Base-by-base conservation (phyloP, 2,113 vertebrate genomes). In the Lates calcarifer region DNA sequence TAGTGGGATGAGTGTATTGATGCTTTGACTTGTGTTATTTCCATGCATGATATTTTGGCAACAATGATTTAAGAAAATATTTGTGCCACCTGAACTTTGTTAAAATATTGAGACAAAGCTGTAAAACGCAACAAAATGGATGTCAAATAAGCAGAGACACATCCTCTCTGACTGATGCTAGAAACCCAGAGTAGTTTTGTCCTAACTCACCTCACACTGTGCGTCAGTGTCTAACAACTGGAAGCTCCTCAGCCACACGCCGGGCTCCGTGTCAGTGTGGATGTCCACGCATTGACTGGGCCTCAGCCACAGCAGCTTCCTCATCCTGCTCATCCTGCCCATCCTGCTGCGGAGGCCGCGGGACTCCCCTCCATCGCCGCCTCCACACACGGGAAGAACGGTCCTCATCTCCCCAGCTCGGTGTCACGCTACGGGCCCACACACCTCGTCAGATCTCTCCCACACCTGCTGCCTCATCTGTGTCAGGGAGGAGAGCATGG, bases 211-310 rank as follows among this genome's bases (percentile, higher is more conserved):
- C 86, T 93, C 82, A 74, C 11, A 39, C 20, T 70, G 72, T 22
- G 84, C 74, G 9, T 93, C 91, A 0, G 85, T 83, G 77, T 93
- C 92, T 79, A 95, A 58, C 17, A 80, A 26, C 70, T 94, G 92
- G 87, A 95, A 96, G 87, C 93, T 88, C 26, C 88, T 91, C n/a
- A 96, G 93, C 91, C 93, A 94, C 55, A 96, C 88, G 2, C 94
- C 91, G 0, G 91, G 87, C 73, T 93, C 87, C 2, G 70, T 85
- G 84, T 95, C 86, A 49, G 31, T 83, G 77, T 91, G 89, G 41
- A 86, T 18, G 9, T 88, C 88, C 77, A 67, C 77, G 2, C 79
- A 62, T 22, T 68, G 83, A 55, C 33, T 79, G 0, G 49, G 68
- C 63, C 75, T 68, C 35, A 88, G 85, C 86, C 85, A 86, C 35